Conservation (phyloP, 1,140 invertebrate genomes). For the Caenorhabditis inopinata region DNA sequence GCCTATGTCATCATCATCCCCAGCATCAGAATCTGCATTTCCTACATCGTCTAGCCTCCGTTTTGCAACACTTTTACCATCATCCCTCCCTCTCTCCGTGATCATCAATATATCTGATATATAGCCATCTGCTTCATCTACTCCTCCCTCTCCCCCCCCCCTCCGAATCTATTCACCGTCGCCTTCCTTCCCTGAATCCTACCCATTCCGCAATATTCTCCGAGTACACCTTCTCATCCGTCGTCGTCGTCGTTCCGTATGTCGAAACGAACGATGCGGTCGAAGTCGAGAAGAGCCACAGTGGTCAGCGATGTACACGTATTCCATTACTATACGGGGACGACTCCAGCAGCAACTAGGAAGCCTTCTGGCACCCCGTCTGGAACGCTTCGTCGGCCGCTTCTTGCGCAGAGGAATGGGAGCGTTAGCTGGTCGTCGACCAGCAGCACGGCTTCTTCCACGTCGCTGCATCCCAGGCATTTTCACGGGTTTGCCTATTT, state of each 20-base stretch:
- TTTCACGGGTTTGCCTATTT: not conserved
- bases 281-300: not conserved
- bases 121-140: not conserved
- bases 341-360: not conserved
- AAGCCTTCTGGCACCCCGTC: too few relatives aligned
- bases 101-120: not conserved
- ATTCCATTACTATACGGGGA: conserved; percentile 33
- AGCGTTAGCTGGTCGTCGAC: conserved; percentile 17
- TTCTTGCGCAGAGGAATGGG: not conserved
- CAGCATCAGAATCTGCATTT: too few relatives aligned
- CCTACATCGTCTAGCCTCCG: not conserved
- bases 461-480: not conserved
- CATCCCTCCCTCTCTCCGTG: not conserved
- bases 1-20: not conserved
- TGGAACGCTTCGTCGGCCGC: not conserved
- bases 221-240: not conserved
- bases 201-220: too few relatives aligned
- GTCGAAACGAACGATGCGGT: not conserved
- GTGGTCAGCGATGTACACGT: conserved; percentile 25
- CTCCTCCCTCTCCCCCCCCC: too few relatives aligned
- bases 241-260: not conserved
- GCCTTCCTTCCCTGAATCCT: too few relatives aligned
- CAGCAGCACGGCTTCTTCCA: not conserved
- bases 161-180: too few relatives aligned
- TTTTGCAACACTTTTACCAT: not conserved